Evolutionary conservation across 1,140 invertebrate species (phyloP).

Genomic region (Drosophila hydei): DNA sequence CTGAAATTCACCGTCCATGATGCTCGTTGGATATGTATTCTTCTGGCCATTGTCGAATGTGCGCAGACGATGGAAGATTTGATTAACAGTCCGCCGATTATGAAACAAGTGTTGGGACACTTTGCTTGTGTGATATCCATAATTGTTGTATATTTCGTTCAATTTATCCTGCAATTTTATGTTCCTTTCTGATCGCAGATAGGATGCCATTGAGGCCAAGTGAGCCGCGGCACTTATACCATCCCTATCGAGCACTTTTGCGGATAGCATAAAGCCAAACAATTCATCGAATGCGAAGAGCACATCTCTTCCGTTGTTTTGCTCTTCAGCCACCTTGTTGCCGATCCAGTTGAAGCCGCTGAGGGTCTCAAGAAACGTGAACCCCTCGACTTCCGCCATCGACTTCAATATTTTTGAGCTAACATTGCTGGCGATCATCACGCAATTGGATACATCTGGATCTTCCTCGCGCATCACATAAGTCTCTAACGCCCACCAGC

Average conservation of each 20-base stretch:
- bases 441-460: conserved; percentile 86
- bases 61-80: conserved; percentile 93
- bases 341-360: conserved; percentile 99
- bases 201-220: conserved; percentile 91
- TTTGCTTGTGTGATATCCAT: conserved; percentile 93
- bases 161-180: conserved; percentile 91
- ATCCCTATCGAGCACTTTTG: conserved; percentile 96
- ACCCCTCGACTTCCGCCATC: conserved; percentile 93
- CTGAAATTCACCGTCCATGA: conserved; percentile 89
- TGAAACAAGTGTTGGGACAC: conserved; percentile 96
- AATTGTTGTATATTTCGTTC: conserved; percentile 91
- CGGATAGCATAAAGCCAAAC: conserved; percentile 97
- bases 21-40: conserved; percentile 88
- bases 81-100: conserved; percentile 88
- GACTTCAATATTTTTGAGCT: conserved; percentile 97
- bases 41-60: conserved; percentile 87
- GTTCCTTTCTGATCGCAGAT: conserved; percentile 87
- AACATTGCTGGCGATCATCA: conserved; percentile 96
- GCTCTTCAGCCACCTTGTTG: conserved; percentile 91
- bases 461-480: conserved; percentile 85
- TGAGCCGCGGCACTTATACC: conserved; percentile 94
- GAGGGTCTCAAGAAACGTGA: conserved; percentile 95
- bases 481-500: conserved; percentile 94
- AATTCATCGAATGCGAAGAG: conserved; percentile 98
- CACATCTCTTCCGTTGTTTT: conserved; percentile 89